Base-by-base conservation (phyloP, 2,797 vertebrate species). In the Pseudomugil tenellus region DNA sequence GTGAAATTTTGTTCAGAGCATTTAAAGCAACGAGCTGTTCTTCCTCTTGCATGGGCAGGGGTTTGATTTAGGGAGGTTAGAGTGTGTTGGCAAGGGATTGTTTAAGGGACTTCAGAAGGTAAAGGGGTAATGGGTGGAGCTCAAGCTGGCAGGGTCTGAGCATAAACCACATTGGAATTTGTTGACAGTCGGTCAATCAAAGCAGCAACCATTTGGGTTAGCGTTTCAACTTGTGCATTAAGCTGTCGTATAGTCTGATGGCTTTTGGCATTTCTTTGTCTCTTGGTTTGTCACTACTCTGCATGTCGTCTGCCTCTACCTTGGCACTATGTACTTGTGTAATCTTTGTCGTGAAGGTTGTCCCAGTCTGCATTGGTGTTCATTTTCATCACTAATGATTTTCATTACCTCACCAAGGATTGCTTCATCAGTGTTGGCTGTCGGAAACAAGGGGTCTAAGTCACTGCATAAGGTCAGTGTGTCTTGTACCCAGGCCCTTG, bases 331-430 rank as follows among this genome's bases (percentile, higher is more conserved):
- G 70, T 1, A 59, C 32, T 1, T 70, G 54, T 8, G 23, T 51
- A 7, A 10, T n/a, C 6, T 76, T 80, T 28, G 63, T 72, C 39
- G 31, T 19, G 53, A 9, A 1, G 17, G 3, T 35, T 72, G 58
- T 1, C 72, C 67, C 0, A 86, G 37, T 39, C 70, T 61, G 0
- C 29, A 25, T 49, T 70, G 77, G 1, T 70, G 61, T 1, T 83
- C 70, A 3, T 74, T 81, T 14, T 86, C 72, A n/a, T 84, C 58
- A 21, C 31, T 77, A 6, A 72, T 81, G 23, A 81, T 81, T 32
- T 70, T 83, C 6, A 23, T 85, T 6, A 83, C 49, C 6, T 76
- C 31, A 0, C 62, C 13, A 0, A 84, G 49, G 0, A 86, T 77
- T 29, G 76, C 70, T 23, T 86, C 67, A 66, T 79, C 60, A 7